A percentile compares a stretch with the other conserved stretches of the same genome.
phyloP scores from a whole-genome alignment of 2,888 invertebrate species.

The Lutraria lutraria region DNA sequence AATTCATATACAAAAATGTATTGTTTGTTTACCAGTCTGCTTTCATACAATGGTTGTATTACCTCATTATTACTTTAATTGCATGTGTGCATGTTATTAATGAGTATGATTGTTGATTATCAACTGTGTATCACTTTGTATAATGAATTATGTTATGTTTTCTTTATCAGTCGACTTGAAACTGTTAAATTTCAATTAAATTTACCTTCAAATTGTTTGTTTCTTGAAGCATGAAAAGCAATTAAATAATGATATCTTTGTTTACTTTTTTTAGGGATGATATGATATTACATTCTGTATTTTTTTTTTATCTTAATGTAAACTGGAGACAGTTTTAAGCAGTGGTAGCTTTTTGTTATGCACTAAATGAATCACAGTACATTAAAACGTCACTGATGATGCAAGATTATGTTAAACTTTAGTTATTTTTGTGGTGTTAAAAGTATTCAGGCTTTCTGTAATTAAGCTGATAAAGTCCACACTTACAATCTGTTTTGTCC shows the following conservation, averaged over 20 bases:
- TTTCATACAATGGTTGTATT: too few relatives aligned
- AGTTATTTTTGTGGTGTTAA: not conserved
- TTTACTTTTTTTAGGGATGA: not conserved
- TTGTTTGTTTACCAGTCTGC: too few relatives aligned
- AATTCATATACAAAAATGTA: too few relatives aligned
- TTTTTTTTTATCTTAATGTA: not conserved
- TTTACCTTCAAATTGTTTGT: not conserved
- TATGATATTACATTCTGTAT: not conserved
- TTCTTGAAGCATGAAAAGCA: not conserved
- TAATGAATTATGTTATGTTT: too few relatives aligned
- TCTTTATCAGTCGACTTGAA: too few relatives aligned
- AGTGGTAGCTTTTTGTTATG: not conserved
- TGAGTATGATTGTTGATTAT: too few relatives aligned
- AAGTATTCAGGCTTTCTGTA: not conserved
- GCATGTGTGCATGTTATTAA: too few relatives aligned
- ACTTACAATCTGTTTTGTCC: not conserved
- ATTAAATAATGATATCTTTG: not conserved
- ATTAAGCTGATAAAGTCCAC: not conserved
- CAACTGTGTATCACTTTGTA: too few relatives aligned
- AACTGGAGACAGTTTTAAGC: not conserved
- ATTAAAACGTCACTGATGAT: not conserved
- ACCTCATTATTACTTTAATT: too few relatives aligned
- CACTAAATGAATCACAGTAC: not conserved
- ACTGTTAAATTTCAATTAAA: not conserved
- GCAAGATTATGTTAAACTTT: not conserved